Evolutionary conservation across 2,888 invertebrate species (phyloP), one percentile per base, ranked within the genome.

Genomic region (Phaedon cochleariae): DNA sequence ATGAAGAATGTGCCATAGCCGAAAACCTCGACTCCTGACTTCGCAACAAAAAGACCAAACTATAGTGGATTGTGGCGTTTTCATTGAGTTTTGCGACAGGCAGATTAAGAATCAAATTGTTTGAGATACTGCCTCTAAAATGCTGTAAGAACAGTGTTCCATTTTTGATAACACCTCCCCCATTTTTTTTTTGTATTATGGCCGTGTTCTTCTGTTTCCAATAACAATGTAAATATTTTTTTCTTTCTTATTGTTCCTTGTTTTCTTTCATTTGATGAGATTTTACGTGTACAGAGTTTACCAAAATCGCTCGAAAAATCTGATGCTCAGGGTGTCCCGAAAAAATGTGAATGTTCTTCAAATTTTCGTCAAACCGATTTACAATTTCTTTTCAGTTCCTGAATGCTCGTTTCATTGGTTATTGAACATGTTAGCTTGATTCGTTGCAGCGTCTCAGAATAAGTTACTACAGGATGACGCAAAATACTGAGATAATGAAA

Each of bases 121-220:
- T 73, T 71, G 76, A 77, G 76, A 77, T 77, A 77, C 77, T 77
- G 77, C 77, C 77, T 76, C 74, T 65, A 73, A 69, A 67, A 65
- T 65, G 66, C 76, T 76, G 75, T 76, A 68, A 73, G 67, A 76
- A 77, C 76, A 78, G 77, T 77, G 79, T 79, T 78, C 79, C 77
- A 77, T 75, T 76, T 70, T 70, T 68, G 66, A 66, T 68, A 68
- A 63, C 61, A 62, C 59, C 67, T 61, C 12, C 59, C 34, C 64
- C 41, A 52, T 60, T 57, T 63, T 68, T 63, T 67, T 70, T 61
- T 65, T n/a, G n/a, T n/a, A n/a, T 63, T 68, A 66, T 57, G 34
- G 48, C 54, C 55, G 53, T 61, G 59, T 65, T 61, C 46, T 46
- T 29, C 41, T 22, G 53, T 67, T 62, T 69, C 46, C 59, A 62